phyloP scores from a whole-genome alignment of 2,113 vertebrate genomes.

The Peromyscus maniculatus region DNA sequence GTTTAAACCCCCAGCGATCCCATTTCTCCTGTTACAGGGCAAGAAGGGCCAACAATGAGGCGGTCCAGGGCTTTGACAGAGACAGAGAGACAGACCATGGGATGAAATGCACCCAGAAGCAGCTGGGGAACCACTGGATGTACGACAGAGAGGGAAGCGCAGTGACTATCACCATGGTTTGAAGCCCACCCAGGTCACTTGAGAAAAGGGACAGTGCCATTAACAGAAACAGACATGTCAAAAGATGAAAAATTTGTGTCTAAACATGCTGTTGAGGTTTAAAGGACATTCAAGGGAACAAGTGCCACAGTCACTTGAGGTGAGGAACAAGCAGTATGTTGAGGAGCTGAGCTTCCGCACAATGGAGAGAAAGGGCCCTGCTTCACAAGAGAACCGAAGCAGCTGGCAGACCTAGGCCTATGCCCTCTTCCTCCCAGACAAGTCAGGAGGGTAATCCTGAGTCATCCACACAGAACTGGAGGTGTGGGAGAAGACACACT shows the following conservation, averaged over 20 bases:
- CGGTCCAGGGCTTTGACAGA: background rate
- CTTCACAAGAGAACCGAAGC: background rate
- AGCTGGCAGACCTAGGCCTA: background rate
- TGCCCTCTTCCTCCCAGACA: background rate
- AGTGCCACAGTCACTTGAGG: background rate
- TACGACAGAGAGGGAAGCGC: background rate
- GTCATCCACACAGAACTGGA: background rate
- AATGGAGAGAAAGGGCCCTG: background rate
- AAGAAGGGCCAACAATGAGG: background rate
- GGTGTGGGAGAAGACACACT: background rate
- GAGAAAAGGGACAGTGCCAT: background rate
- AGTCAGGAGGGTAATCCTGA: fast-evolving
- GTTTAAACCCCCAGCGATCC: background rate
- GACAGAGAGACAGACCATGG: background rate
- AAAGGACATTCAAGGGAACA: constrained; percentile 6
- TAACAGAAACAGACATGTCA: background rate
- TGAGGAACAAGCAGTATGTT: background rate
- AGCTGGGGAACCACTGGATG: background rate
- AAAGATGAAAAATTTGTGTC: background rate
- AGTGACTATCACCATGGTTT: background rate
- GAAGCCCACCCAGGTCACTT: background rate
- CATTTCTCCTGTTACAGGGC: background rate
- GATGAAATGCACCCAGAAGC: background rate
- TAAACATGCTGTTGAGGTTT: background rate
- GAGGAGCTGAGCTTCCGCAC: background rate